Evolutionary conservation across 2,888 invertebrate genomes (phyloP).

Genomic region (Lasioglossum villosulum): DNA sequence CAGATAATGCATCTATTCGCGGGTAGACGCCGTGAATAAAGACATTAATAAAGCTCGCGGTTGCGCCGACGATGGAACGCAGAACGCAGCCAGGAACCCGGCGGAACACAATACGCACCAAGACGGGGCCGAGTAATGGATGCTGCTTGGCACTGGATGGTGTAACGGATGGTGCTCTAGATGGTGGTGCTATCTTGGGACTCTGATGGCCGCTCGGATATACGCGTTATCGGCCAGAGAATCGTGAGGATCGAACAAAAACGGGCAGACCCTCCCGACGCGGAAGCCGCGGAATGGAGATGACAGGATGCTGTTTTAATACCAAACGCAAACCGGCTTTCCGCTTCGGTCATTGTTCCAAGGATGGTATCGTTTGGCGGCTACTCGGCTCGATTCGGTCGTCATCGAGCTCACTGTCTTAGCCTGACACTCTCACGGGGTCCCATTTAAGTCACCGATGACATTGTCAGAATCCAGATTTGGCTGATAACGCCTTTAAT

Average conservation of each 20-base stretch:
- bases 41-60: slow-evolving; percentile 77
- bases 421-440: too few relatives aligned
- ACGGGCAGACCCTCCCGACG: slow-evolving; percentile 49
- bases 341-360: slow-evolving; percentile 12
- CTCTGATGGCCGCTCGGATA: slow-evolving; percentile 69
- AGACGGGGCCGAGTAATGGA: slow-evolving; percentile 65
- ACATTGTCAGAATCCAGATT: background rate
- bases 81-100: slow-evolving; percentile 57
- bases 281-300: slow-evolving; percentile 57
- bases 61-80: slow-evolving; percentile 62
- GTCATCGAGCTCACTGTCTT: background rate
- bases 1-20: slow-evolving; percentile 60
- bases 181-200: slow-evolving; percentile 68
- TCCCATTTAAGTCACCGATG: background rate
- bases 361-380: background rate
- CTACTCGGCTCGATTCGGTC: background rate
- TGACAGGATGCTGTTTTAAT: slow-evolving; percentile 66
- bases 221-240: slow-evolving; percentile 64
- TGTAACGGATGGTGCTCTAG: slow-evolving; percentile 71
- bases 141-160: slow-evolving; percentile 65
- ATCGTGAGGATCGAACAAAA: slow-evolving; percentile 70
- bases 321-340: slow-evolving; percentile 29
- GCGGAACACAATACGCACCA: slow-evolving; percentile 71
- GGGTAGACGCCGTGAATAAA: slow-evolving; percentile 70
- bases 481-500: background rate